phyloP scores from a whole-genome alignment of 1,140 invertebrate genomes.

The Drosophila biarmipes region DNA sequence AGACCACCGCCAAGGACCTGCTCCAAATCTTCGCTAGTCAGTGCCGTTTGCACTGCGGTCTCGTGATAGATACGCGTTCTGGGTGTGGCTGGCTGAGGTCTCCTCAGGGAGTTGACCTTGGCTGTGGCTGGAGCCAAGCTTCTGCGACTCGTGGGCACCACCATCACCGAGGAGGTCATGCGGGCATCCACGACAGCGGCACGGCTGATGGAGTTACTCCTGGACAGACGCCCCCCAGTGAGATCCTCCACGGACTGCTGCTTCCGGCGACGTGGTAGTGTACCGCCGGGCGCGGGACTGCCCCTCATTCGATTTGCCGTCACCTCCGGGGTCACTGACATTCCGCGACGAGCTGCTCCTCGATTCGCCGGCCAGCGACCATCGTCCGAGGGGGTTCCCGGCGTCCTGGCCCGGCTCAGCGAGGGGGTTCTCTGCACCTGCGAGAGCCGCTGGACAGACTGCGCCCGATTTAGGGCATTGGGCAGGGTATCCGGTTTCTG shows the following conservation, averaged over 20 bases:
- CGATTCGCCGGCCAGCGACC: conserved; percentile 87
- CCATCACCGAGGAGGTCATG: conserved; percentile 84
- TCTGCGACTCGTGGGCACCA: conserved; percentile 60
- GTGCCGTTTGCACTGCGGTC: conserved; percentile 89
- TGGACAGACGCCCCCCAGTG: conserved; percentile 72
- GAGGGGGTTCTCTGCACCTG: conserved; percentile 87
- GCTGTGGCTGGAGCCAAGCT: conserved; percentile 67
- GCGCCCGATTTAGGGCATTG: conserved; percentile 71
- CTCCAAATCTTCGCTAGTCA: conserved; percentile 89
- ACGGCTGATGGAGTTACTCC: conserved; percentile 84
- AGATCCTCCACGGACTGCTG: conserved; percentile 86
- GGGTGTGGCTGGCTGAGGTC: conserved; percentile 53
- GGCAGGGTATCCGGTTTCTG: conserved; percentile 85
- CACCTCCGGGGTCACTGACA: conserved; percentile 76
- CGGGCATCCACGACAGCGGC: conserved; percentile 69
- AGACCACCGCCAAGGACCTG: conserved; percentile 88
- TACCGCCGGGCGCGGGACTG: conserved; percentile 86
- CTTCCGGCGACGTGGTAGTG: conserved; percentile 89
- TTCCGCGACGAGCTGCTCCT: conserved; percentile 44
- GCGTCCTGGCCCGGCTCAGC: conserved; percentile 86
- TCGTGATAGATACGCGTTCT: conserved; percentile 92
- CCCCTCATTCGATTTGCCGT: conserved; percentile 71
- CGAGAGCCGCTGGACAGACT: conserved; percentile 85
- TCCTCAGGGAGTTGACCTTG: conserved; percentile 66
- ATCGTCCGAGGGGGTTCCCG: conserved; percentile 89